Evolutionary conservation across 2,888 invertebrate genomes (phyloP), one percentile per base, ranked within the genome.

Genomic region (Limenitis camilla): DNA sequence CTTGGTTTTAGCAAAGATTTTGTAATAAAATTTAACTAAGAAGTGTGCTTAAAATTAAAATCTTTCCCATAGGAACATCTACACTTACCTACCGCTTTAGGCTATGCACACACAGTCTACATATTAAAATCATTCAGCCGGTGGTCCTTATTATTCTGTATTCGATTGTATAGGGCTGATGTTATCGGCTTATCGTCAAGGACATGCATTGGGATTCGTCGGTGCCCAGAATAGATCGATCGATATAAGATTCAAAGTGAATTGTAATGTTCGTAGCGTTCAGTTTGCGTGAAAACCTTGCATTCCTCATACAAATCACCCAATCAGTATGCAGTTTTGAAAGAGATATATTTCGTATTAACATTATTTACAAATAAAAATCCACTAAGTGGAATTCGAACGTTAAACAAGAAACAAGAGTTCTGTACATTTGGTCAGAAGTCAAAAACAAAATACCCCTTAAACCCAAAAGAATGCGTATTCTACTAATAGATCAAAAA

Each of bases 151-250:
- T 64, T 62, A 68, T 69, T 86, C 79, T 73, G 74, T 78, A 85
- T 84, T 84, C 82, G 68, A 75, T 75, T 71, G 56, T 63, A 65
- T 61, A 35, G 35, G 56, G 59, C 59, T 65, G 81, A 78, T 82
- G 67, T 64, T 74, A 80, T 77, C 80, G 62, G 63, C 84, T 63
- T 74, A 80, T 76, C 79, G 61, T 63, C 85, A 86, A 86, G 85
- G 86, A 74, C 82, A 76, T 67, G 71, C 69, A 78, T 80, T 79
- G 79, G 81, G 75, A 81, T 80, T 81, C 78, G 78, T 70, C 68
- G 72, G 71, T 68, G 70, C 71, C 78, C 76, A 78, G 81, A 83
- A 81, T 82, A 78, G 86, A 87, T 84, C 75, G 71, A 59, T 63
- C 67, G 85, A 83, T 83, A 81, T 61, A 63, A 60, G 59, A 48